phyloP scores from a whole-genome alignment of 30 jellyfish, hydroid and myxozoan genomes.

The Hydractinia symbiolongicarpus region DNA sequence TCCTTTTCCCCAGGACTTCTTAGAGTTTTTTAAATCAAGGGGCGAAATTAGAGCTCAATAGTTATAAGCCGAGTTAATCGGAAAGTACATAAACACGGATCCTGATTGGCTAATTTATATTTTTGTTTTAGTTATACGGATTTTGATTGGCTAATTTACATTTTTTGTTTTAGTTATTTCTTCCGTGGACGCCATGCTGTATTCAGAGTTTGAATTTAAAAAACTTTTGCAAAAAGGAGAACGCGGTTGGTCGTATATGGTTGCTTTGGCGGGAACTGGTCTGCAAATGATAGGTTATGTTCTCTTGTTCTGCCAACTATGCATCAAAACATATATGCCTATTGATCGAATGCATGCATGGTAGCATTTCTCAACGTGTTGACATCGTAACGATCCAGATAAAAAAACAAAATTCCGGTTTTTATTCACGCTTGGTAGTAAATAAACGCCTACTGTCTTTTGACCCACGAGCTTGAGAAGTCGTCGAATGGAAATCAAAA shows the following conservation, averaged over 20 bases:
- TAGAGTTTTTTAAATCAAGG: no score
- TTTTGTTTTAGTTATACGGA: neutral
- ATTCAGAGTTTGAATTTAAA: slow-evolving; percentile 3
- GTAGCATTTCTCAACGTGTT: neutral
- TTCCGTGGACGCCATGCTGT: slow-evolving; percentile 11
- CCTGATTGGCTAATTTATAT: neutral
- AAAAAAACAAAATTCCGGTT: no score
- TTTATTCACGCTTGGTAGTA: no score
- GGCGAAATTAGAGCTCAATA: no score
- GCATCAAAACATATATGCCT: slow-evolving; percentile 3
- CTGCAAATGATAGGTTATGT: slow-evolving; percentile 9
- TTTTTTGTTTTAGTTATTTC: slow-evolving; percentile 12
- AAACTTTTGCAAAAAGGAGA: neutral
- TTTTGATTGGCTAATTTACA: no score
- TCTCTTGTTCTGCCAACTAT: neutral
- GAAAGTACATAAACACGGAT: no score
- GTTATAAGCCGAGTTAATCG: no score
- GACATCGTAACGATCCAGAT: no score
- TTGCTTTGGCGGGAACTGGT: slow-evolving; percentile 16
- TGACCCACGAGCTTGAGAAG: no score
- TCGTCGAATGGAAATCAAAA: no score
- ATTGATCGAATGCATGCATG: slow-evolving; percentile 9
- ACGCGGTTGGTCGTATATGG: slow-evolving; percentile 23
- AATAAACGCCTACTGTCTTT: no score
- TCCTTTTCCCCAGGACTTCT: no score